Evolutionary conservation across 2,888 invertebrate genomes (phyloP).

Genomic region (Polyploca ridens): DNA sequence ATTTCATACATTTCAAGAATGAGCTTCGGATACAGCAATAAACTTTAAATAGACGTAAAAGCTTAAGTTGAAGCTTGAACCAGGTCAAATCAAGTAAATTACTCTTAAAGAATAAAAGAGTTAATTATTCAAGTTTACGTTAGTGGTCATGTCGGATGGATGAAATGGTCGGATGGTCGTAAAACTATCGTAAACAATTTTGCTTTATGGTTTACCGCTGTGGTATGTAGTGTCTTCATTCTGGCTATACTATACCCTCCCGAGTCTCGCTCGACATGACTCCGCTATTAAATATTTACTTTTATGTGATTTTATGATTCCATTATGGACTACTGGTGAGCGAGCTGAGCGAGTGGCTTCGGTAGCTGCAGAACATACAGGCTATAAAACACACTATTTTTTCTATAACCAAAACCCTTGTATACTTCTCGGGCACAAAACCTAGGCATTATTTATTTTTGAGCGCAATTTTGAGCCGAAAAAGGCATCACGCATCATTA

Average conservation of each 20-base stretch:
- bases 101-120: constrained; percentile 11
- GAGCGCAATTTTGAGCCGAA: too few relatives aligned
- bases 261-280: neutral
- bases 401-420: too few relatives aligned
- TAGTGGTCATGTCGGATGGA: constrained; percentile 12
- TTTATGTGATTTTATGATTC: constrained; percentile 8
- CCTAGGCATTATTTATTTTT: too few relatives aligned
- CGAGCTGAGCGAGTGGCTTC: neutral
- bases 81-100: constrained; percentile 13
- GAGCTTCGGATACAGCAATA: neutral
- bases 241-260: neutral
- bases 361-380: neutral
- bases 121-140: constrained; percentile 19
- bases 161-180: constrained; percentile 13
- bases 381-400: too few relatives aligned
- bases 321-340: constrained; percentile 1
- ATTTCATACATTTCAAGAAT: neutral
- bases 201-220: constrained; percentile 17
- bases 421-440: too few relatives aligned
- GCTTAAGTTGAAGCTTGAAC: neutral
- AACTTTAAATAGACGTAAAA: constrained; percentile 4
- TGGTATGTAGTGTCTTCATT: constrained; percentile 1
- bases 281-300: constrained; percentile 1
- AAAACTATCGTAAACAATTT: constrained; percentile 21
- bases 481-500: too few relatives aligned